Conservation (phyloP, 2,888 invertebrate species). For the Pinctada fucata region DNA sequence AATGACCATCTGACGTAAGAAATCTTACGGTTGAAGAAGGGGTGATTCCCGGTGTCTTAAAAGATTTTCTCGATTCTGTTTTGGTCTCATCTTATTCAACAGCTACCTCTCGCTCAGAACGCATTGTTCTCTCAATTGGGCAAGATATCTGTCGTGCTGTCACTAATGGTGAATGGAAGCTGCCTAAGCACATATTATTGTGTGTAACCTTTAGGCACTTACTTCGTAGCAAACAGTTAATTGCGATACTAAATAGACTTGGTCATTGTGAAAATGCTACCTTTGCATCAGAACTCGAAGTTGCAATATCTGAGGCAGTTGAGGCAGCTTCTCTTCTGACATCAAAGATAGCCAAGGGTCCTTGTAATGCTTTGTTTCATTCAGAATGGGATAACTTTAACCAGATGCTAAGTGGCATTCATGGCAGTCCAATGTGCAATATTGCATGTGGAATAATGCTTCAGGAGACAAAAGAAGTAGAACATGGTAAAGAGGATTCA, state of each 20-base stretch:
- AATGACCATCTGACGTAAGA: background rate
- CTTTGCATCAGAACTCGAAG: background rate
- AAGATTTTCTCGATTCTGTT: background rate
- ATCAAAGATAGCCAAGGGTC: background rate
- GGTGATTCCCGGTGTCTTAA: background rate
- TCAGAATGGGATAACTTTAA: conserved; percentile 1
- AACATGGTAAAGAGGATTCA: background rate
- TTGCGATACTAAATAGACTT: background rate
- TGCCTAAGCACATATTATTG: conserved; percentile 35
- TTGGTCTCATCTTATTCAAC: background rate
- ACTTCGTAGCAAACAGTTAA: background rate
- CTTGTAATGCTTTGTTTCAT: background rate
- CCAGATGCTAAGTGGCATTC: background rate
- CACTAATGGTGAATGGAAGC: conserved; percentile 39
- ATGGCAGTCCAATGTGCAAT: conserved; percentile 2
- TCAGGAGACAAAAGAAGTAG: conserved; percentile 10
- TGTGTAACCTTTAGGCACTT: background rate
- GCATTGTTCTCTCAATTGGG: conserved; percentile 24
- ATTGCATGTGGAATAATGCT: conserved; percentile 23
- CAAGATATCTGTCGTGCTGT: conserved; percentile 40
- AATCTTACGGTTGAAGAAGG: background rate
- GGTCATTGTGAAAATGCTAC: conserved; percentile 2
- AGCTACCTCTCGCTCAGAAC: background rate
- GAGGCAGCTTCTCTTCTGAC: background rate
- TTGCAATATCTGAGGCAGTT: background rate